A percentile compares a stretch with the other conserved stretches of the same genome.
Conservation (phyloP, 2,888 invertebrate genomes). For the Beris chalybata region DNA sequence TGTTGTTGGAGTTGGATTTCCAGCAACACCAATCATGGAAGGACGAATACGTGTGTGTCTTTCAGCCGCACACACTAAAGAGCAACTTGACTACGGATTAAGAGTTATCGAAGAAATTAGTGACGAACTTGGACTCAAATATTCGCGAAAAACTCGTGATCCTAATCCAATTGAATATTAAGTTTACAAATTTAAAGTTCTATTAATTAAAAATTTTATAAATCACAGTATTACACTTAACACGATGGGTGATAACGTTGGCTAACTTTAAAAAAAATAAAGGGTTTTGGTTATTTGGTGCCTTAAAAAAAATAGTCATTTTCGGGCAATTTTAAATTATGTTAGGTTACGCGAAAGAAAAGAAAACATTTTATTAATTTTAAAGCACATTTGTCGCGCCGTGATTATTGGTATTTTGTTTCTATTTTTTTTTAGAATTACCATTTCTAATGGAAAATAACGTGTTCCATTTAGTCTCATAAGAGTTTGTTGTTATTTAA, state of each 20-base stretch:
- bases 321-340: constrained; percentile 14
- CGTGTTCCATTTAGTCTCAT: too few species aligned
- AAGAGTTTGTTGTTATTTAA: too few species aligned
- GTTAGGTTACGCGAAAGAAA: too few species aligned
- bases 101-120: constrained; percentile 73
- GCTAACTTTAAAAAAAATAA: too few species aligned
- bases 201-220: neutral
- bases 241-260: too few species aligned
- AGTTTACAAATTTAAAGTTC: constrained; percentile 25
- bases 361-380: too few species aligned
- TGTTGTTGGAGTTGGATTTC: constrained; percentile 95
- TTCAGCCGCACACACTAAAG: constrained; percentile 93
- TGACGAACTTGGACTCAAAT: constrained; percentile 74
- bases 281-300: constrained; percentile 19
- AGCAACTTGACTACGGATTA: constrained; percentile 84
- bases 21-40: constrained; percentile 92
- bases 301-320: constrained; percentile 15
- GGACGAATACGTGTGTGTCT: constrained; percentile 93
- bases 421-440: too few species aligned
- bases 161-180: constrained; percentile 63
- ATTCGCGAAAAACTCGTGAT: constrained; percentile 68
- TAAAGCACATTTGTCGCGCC: too few species aligned
- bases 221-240: too few species aligned
- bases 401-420: too few species aligned
- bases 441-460: too few species aligned